Evolutionary conservation across 2,797 vertebrate species (phyloP), one percentile per base, ranked within the genome.

Genomic region (Coregonus suidteri): DNA sequence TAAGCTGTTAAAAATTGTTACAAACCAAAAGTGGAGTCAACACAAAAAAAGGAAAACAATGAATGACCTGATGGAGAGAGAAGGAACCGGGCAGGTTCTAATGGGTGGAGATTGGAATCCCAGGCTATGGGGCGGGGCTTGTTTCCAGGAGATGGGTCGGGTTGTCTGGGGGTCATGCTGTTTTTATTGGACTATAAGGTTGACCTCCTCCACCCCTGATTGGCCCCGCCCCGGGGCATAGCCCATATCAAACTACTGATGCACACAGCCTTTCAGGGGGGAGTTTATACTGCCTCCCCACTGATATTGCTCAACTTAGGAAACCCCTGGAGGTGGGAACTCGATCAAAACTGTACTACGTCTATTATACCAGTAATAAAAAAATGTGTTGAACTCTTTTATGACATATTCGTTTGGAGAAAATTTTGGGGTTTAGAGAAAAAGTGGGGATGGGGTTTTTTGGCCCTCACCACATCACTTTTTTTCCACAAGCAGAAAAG

Each of bases 101-200:
- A 86, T 91, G 90, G 86, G 83, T 77, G 74, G 13, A 83, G 83
- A 86, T 56, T 82, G 79, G 86, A 85, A 88, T 86, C 84, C 89
- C 85, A 84, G 88, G 87, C 86, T 82, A 67, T 1, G 74, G 81
- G 73, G 70, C 25, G 86, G 83, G 64, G 83, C 86, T 81, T 77
- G 91, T 93, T 92, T 89, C 92, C 88, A 82, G 89, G 92, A 88
- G 84, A 93, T 90, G 76, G 84, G 79, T 85, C 81, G 82, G 83
- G 91, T 88, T 80, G 89, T 86, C 89, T 77, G 75, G 84, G 88
- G 90, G 86, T 93, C 94, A 91, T 67, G 92, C 94, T 94, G 93
- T 84, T 93, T 84, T 92, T 95, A 94, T 94, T 94, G 92, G 92
- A 90, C 93, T 93, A 94, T 93, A 95, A 90, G 91, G 84, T 91